Conservation (phyloP, 2,888 invertebrate genomes). For the Drosophila koepferae region DNA sequence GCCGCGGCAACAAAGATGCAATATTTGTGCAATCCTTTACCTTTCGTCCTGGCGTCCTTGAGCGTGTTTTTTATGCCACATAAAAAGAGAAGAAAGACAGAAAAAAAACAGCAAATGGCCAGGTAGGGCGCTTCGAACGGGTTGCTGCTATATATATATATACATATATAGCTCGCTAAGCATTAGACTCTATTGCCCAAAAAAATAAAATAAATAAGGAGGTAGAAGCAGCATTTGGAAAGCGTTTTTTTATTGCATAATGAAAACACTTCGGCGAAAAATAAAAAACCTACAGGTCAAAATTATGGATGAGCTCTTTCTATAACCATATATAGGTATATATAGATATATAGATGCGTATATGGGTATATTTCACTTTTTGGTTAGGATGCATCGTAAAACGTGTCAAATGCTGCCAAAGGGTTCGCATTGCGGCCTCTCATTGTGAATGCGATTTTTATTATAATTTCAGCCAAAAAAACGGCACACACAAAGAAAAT, state of each 20-base stretch:
- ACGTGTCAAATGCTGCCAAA: constrained; percentile 25
- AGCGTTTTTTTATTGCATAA: constrained; percentile 74
- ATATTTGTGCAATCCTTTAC: constrained; percentile 83
- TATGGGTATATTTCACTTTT: not conserved
- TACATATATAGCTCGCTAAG: constrained; percentile 12
- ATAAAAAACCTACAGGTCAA: constrained; percentile 35
- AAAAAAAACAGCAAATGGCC: not conserved
- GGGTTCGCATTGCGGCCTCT: constrained; percentile 38
- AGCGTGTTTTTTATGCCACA: constrained; percentile 57
- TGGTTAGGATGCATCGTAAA: constrained; percentile 2
- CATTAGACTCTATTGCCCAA: not conserved
- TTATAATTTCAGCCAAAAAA: constrained; percentile 56
- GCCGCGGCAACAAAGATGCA: constrained; percentile 70
- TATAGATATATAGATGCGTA: not conserved
- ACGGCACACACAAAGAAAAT: constrained; percentile 62
- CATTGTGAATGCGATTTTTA: constrained; percentile 55
- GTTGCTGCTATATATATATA: constrained; percentile 39
- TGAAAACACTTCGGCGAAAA: constrained; percentile 67
- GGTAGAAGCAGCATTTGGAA: not conserved
- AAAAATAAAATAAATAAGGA: too few relatives aligned
- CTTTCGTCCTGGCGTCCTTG: constrained; percentile 70
- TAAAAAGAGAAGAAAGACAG: not conserved
- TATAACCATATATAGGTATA: not conserved
- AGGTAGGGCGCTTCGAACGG: constrained; percentile 67
- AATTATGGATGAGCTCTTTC: not conserved